phyloP scores from a whole-genome alignment of 1,140 invertebrate genomes.

The Drosophila rhopaloa region DNA sequence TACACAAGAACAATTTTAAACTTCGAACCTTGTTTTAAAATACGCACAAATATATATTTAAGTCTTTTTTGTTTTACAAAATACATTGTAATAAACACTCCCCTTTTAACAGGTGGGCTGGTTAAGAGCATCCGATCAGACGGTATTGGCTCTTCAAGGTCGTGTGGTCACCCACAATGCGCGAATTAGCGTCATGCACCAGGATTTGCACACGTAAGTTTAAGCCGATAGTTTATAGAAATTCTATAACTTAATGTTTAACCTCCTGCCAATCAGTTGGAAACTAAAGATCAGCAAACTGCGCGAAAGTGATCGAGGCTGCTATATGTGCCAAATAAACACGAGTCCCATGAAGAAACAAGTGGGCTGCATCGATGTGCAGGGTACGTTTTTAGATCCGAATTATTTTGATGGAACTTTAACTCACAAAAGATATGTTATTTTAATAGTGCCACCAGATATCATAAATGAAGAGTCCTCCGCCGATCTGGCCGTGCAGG shows the following conservation, averaged over 20 bases:
- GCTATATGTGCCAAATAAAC: conserved; percentile 96
- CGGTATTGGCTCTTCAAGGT: conserved; percentile 93
- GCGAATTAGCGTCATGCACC: conserved; percentile 91
- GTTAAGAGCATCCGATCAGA: conserved; percentile 95
- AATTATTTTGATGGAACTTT: background rate
- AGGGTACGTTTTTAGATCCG: conserved; percentile 86
- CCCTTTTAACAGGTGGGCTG: conserved; percentile 92
- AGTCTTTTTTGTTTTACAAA: too few relatives aligned
- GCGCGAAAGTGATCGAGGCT: conserved; percentile 90
- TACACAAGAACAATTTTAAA: background rate
- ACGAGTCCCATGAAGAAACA: conserved; percentile 95
- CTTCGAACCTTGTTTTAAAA: too few relatives aligned
- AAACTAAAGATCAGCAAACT: conserved; percentile 91
- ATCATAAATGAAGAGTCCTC: conserved; percentile 91
- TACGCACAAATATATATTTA: too few relatives aligned
- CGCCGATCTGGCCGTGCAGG: conserved; percentile 90
- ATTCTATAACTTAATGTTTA: background rate
- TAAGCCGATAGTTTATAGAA: accelerated
- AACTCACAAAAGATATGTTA: too few relatives aligned
- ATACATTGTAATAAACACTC: background rate
- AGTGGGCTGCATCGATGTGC: conserved; percentile 94
- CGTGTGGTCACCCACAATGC: conserved; percentile 95
- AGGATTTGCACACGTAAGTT: conserved; percentile 87
- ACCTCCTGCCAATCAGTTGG: conserved; percentile 85
- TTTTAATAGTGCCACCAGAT: conserved; percentile 89